Evolutionary conservation across 2,888 invertebrate genomes (phyloP).

Genomic region (Diaperis boleti): DNA sequence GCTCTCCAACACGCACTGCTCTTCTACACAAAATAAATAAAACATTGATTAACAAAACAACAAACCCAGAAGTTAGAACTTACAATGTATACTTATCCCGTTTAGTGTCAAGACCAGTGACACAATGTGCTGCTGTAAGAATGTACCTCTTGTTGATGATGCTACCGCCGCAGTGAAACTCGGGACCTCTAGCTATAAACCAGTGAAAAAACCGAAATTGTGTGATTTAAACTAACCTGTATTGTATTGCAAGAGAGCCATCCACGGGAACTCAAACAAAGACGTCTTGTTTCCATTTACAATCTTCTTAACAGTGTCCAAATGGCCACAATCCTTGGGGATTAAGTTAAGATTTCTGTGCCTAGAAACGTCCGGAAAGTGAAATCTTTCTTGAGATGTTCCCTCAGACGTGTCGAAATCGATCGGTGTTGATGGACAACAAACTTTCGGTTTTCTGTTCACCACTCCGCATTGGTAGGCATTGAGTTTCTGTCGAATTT

Average conservation of each 20-base stretch:
- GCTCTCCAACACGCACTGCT: constrained; percentile 75
- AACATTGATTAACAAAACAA: neutral
- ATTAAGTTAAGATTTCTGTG: constrained; percentile 63
- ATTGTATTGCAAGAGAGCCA: constrained; percentile 77
- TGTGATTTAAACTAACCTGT: constrained; percentile 42
- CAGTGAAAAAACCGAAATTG: neutral
- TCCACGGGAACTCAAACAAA: constrained; percentile 80
- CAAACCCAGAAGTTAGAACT: neutral
- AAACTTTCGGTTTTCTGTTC: constrained; percentile 57
- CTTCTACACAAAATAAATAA: constrained; percentile 60
- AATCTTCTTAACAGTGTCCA: constrained; percentile 68
- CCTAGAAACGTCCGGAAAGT: constrained; percentile 61
- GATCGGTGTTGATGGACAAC: constrained; percentile 42
- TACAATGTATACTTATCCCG: neutral
- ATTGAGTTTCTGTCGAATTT: constrained; percentile 38
- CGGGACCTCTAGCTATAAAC: constrained; percentile 35
- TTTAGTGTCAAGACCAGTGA: constrained; percentile 45
- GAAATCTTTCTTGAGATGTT: neutral
- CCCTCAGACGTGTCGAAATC: neutral
- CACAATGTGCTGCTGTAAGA: constrained; percentile 73
- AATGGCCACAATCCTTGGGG: constrained; percentile 70
- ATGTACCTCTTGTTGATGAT: constrained; percentile 70
- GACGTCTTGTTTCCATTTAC: constrained; percentile 73
- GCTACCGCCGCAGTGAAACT: constrained; percentile 67
- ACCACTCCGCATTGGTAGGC: constrained; percentile 63